phyloP scores from a whole-genome alignment of 2,113 vertebrate genomes.

The Isurus oxyrinchus region DNA sequence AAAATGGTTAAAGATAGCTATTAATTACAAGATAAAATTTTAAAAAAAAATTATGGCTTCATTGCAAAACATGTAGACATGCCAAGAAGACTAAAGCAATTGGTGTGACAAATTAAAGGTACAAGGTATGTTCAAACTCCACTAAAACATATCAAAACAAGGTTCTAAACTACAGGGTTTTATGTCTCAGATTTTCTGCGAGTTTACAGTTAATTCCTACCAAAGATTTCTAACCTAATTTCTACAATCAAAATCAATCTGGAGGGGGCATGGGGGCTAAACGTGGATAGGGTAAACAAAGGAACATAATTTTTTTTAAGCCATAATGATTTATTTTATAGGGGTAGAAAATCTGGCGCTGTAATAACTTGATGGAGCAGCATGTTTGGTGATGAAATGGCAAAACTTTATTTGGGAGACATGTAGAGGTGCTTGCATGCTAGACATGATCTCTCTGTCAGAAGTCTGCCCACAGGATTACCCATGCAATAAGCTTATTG shows the following conservation, averaged over 20 bases:
- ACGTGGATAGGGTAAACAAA: neutral
- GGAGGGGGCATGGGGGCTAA: neutral
- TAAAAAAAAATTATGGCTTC: neutral
- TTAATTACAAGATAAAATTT: neutral
- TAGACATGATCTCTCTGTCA: too few species aligned
- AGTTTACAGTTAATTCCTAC: neutral
- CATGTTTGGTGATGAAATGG: too few species aligned
- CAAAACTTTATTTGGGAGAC: too few species aligned
- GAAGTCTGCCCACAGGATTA: too few species aligned
- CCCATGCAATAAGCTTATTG: too few species aligned
- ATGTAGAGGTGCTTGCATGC: too few species aligned
- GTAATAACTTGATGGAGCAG: too few species aligned
- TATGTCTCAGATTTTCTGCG: neutral
- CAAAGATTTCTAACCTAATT: neutral
- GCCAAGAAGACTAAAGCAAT: neutral
- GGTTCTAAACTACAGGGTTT: neutral
- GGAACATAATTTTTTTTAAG: neutral
- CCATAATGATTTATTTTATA: neutral
- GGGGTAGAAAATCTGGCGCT: neutral
- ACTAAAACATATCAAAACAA: neutral
- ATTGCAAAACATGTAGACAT: neutral
- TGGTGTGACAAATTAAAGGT: neutral
- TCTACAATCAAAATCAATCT: neutral
- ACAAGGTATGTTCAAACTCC: neutral
- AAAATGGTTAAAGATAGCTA: neutral